Conservation (phyloP, 2,797 vertebrate genomes). For the Cyprinella venusta region DNA sequence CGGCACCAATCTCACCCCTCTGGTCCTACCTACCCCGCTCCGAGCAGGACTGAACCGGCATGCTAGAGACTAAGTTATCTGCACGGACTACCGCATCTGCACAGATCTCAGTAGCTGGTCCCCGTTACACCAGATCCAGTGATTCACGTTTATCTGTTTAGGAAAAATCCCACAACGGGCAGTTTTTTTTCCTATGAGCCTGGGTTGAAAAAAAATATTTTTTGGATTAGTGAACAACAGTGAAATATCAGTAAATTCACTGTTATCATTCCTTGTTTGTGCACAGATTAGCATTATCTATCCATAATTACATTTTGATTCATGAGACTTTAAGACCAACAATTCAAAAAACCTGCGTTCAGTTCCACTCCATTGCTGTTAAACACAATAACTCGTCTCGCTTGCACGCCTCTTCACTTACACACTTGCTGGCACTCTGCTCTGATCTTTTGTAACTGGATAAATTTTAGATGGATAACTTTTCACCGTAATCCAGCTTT, state of each 20-base stretch:
- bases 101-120: too few relatives aligned
- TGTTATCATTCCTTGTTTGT: neutral
- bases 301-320: neutral
- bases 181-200: neutral
- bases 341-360: neutral
- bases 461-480: constrained; percentile 48
- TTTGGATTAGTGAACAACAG: neutral
- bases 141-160: neutral
- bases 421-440: constrained; percentile 4
- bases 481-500: constrained; percentile 47
- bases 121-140: neutral
- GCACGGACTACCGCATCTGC: too few relatives aligned
- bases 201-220: neutral
- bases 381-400: neutral
- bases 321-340: constrained; percentile 18
- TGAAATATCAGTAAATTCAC: neutral
- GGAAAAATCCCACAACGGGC: neutral
- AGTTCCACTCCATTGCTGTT: neutral
- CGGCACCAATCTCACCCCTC: too few relatives aligned
- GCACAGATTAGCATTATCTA: constrained; percentile 11
- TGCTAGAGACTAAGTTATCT: too few relatives aligned
- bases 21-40: too few relatives aligned
- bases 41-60: too few relatives aligned
- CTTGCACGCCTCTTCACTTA: constrained; percentile 12
- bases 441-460: constrained; percentile 44